A percentile compares a stretch with the other conserved stretches of the same genome.
Conservation (phyloP, 2,113 vertebrate genomes). For the Callocephalon fimbriatum region DNA sequence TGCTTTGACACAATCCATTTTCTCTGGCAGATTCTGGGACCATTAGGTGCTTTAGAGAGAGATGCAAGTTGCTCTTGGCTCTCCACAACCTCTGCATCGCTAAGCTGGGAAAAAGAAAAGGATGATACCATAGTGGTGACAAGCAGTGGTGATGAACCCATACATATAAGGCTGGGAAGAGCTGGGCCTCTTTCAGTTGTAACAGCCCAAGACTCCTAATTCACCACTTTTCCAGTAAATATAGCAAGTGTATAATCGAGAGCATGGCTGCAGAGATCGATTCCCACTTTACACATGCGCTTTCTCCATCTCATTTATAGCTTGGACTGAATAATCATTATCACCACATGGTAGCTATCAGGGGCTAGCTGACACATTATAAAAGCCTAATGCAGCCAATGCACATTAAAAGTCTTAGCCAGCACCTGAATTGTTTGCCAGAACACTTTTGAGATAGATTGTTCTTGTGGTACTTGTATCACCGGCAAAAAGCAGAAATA, state of each 20-base stretch:
- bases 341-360: constrained; percentile 58
- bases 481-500: constrained; percentile 32
- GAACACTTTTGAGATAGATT: constrained; percentile 42
- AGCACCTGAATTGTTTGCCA: constrained; percentile 47
- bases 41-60: constrained; percentile 51
- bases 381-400: constrained; percentile 43
- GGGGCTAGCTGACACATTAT: constrained; percentile 21
- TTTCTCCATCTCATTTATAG: background rate
- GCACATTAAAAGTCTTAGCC: background rate
- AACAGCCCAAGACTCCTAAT: background rate
- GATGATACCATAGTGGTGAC: background rate
- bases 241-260: background rate
- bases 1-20: constrained; percentile 67
- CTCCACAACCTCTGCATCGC: constrained; percentile 9
- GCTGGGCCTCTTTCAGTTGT: background rate
- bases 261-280: background rate
- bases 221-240: background rate
- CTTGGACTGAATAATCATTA: constrained; percentile 22
- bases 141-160: background rate
- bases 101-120: constrained; percentile 5
- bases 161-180: background rate
- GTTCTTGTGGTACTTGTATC: constrained; percentile 30
- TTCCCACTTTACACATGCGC: background rate
- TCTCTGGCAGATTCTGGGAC: constrained; percentile 24
- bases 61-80: background rate